Percentiles rank a stretch among this genome's conserved stretches.
phyloP scores from a whole-genome alignment of 2,113 vertebrate species.

The Daboia siamensis region DNA sequence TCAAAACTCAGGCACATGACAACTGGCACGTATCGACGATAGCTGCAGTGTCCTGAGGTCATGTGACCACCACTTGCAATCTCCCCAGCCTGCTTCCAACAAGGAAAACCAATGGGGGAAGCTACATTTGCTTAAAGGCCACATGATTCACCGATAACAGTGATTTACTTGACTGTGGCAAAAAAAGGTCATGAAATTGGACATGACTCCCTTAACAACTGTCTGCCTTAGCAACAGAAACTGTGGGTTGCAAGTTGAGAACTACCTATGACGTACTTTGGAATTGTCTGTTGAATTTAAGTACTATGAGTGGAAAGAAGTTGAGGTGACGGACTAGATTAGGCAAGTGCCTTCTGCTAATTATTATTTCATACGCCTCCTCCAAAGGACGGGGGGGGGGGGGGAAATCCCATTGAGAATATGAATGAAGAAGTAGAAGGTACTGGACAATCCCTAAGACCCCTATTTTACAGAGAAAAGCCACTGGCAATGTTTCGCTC shows the following conservation, averaged over 20 bases:
- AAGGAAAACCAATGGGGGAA: neutral
- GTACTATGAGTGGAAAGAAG: neutral
- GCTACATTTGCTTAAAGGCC: neutral
- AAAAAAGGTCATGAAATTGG: neutral
- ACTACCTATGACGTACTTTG: neutral
- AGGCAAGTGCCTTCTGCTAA: neutral
- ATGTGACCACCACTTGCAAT: neutral
- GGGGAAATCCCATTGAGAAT: neutral
- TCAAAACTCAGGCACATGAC: neutral
- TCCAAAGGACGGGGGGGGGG: too few relatives aligned
- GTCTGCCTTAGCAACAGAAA: neutral
- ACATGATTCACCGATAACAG: neutral
- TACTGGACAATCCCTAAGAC: neutral
- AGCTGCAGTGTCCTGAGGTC: neutral
- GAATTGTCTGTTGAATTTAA: neutral
- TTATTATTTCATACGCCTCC: neutral
- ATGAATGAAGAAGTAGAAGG: neutral
- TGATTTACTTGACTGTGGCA: neutral
- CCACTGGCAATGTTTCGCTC: neutral
- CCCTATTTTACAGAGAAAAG: neutral
- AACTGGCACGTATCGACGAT: neutral
- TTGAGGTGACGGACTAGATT: neutral
- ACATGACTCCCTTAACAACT: neutral
- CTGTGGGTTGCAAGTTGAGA: neutral
- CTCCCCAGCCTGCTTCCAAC: neutral